These are phyloP conservation scores for Pachycephala philippinensis DNA, from an alignment of 2,113 vertebrate genomes.

Conservation along the genomic window DNA sequence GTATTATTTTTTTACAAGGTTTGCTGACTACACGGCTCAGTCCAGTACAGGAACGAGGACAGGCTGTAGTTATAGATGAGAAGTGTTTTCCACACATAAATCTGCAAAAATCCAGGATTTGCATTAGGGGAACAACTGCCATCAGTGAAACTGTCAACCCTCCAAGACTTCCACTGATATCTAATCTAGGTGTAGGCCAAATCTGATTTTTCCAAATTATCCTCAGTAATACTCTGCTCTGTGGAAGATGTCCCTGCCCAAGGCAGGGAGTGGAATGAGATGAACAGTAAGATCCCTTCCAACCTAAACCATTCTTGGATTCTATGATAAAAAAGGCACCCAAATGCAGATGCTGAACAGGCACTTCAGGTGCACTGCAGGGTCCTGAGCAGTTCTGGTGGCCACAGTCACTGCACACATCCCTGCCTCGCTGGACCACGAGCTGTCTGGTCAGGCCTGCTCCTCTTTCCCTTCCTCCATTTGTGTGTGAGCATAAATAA, in stretches of 20 bases:
- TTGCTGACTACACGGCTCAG: not conserved
- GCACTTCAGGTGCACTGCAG: not conserved
- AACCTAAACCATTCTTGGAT: not conserved
- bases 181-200: not conserved
- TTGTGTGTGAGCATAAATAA: conserved; percentile 12
- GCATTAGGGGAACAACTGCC: not conserved
- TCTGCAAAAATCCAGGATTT: not conserved
- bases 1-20: not conserved
- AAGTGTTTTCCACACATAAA: not conserved
- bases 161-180: not conserved
- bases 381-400: not conserved
- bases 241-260: not conserved
- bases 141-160: not conserved
- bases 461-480: not conserved
- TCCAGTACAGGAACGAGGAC: not conserved
- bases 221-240: not conserved
- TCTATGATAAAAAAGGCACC: not conserved
- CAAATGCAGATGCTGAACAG: not conserved
- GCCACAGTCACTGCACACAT: not conserved
- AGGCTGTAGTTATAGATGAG: rapidly evolving
- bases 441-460: not conserved
- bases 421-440: rapidly evolving
- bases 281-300: not conserved
- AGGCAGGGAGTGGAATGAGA: not conserved
- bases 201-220: not conserved